Percentiles rank a stretch among this genome's conserved stretches.
These are phyloP conservation scores for Amphiprion clarkii DNA, from an alignment of 2,797 vertebrate species.

Conservation along the genomic window DNA sequence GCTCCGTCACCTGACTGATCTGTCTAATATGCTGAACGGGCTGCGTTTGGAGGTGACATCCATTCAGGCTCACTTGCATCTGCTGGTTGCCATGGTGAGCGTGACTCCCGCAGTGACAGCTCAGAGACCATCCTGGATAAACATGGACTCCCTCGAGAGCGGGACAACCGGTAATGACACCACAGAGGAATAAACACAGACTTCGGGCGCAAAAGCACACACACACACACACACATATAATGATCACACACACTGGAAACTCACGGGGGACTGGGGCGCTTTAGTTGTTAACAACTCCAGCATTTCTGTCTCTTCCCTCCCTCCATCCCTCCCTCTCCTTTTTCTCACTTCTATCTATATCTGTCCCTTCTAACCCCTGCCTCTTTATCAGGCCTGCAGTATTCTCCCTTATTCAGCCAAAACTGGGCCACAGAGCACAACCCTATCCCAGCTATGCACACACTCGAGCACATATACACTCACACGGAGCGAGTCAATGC, in stretches of 20 bases:
- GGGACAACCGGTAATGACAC: slow-evolving; percentile 82
- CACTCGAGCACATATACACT: slow-evolving; percentile 31
- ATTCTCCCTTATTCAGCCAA: slow-evolving; percentile 72
- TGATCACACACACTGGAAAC: slow-evolving; percentile 18
- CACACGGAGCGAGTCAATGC: slow-evolving; percentile 52
- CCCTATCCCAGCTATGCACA: slow-evolving; percentile 53
- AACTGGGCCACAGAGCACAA: slow-evolving; percentile 73
- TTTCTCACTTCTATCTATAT: slow-evolving; percentile 71
- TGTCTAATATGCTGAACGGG: slow-evolving; percentile 2
- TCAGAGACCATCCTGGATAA: slow-evolving; percentile 80
- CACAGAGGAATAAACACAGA: slow-evolving; percentile 64
- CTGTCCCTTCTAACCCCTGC: slow-evolving; percentile 58
- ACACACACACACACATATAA: neutral
- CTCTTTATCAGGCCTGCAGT: slow-evolving; percentile 42
- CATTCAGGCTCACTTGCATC: slow-evolving; percentile 34
- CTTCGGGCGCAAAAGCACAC: slow-evolving; percentile 8
- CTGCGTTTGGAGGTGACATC: slow-evolving; percentile 53
- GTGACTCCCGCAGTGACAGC: slow-evolving; percentile 63
- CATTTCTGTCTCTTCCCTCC: slow-evolving; percentile 11
- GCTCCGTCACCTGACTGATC: slow-evolving; percentile 10
- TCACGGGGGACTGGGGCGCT: slow-evolving; percentile 36
- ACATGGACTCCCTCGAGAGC: slow-evolving; percentile 77
- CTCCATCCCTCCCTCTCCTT: slow-evolving; percentile 18
- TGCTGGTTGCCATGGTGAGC: slow-evolving; percentile 60
- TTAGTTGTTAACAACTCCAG: slow-evolving; percentile 55